These are phyloP conservation scores for Chrysogorgia sp. DNA, from an alignment of 92 coral and sea anemone genomes.

Conservation along the genomic window DNA sequence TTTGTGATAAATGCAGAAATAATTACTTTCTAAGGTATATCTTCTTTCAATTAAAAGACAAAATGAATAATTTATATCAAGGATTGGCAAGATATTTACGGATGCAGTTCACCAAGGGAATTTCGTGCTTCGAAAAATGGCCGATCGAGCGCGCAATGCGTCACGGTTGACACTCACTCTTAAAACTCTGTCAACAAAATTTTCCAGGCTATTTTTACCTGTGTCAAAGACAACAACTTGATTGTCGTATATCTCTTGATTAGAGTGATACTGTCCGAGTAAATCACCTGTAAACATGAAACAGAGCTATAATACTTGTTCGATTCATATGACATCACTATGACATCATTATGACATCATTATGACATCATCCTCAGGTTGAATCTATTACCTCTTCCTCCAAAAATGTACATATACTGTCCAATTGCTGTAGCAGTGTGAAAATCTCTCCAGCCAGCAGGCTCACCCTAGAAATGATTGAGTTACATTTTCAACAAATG, in stretches of 20 bases:
- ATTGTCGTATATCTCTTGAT: conserved; percentile 83
- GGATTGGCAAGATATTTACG: too few species aligned
- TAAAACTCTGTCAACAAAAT: too few species aligned
- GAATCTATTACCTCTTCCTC: conserved; percentile 81
- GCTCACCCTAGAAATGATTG: conserved; percentile 74
- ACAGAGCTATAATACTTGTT: not conserved
- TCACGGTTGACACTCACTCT: too few species aligned
- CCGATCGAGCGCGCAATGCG: too few species aligned
- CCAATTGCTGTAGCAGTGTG: conserved; percentile 98
- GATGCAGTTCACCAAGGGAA: too few species aligned
- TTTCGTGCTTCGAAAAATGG: too few species aligned
- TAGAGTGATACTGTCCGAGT: conserved; percentile 88
- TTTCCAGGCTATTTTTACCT: conserved; percentile 67
- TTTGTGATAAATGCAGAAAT: too few species aligned
- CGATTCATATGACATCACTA: too few species aligned
- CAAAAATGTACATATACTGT: conserved; percentile 89
- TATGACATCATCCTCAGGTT: not conserved
- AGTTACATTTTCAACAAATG: not conserved
- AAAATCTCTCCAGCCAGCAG: conserved; percentile 95
- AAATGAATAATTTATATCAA: too few species aligned
- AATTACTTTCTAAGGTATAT: too few species aligned
- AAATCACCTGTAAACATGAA: conserved; percentile 86
- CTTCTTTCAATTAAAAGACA: too few species aligned
- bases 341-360: too few species aligned
- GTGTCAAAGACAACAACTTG: conserved; percentile 84